Evolutionary conservation across 2,888 invertebrate species (phyloP), one percentile per base, ranked within the genome.

Genomic region (Halocaridina rubra): DNA sequence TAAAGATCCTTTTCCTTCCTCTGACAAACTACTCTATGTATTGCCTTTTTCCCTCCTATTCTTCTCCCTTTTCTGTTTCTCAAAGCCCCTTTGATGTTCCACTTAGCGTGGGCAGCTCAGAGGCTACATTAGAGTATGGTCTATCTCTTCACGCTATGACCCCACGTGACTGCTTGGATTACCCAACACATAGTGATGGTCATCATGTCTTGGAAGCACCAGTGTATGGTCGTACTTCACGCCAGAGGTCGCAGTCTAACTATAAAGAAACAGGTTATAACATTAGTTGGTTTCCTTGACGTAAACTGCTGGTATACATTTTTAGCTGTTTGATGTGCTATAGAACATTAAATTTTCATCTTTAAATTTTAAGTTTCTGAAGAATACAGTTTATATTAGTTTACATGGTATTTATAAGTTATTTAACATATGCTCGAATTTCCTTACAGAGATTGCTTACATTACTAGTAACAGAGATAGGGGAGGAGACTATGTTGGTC

Each of bases 231-330:
- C 81, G 76, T 19, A n/a, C 33, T 2, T 19, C 27, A 2, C 39
- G 81, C 3, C 81, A 81, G 67, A 19, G 81, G n/a, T 64, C 81
- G 7, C 81, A 81, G 53, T 81, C 81, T 19, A 75, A 81, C 81
- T 81, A 81, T 57, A 81, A 81, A 57, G 81, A 81, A 33, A 81
- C 81, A 67, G 81, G 81, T 81, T 22, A 53, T n/a, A n/a, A n/a
- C n/a, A n/a, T n/a, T n/a, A n/a, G n/a, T n/a, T n/a, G n/a, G n/a
- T n/a, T n/a, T n/a, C n/a, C n/a, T n/a, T n/a, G n/a, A n/a, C n/a
- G n/a, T n/a, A n/a, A n/a, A n/a, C n/a, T n/a, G n/a, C n/a, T n/a
- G n/a, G n/a, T n/a, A n/a, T n/a, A n/a, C n/a, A n/a, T n/a, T n/a
- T n/a, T n/a, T n/a, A n/a, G n/a, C n/a, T n/a, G n/a, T n/a, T n/a